phyloP scores from a whole-genome alignment of 1,140 invertebrate species.

The Magallana angulata region DNA sequence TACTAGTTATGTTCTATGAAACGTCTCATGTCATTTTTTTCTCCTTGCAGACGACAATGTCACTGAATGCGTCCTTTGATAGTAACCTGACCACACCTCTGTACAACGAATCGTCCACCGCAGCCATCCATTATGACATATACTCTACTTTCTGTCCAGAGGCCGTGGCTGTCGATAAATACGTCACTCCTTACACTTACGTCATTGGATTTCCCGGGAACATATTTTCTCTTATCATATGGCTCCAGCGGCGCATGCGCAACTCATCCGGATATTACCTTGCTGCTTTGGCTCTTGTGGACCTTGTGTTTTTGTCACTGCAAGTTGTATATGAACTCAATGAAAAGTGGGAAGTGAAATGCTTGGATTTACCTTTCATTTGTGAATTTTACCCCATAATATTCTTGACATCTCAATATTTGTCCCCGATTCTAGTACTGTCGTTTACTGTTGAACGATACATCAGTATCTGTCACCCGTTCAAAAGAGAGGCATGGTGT shows the following conservation, averaged over 20 bases:
- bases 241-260: constrained; percentile 70
- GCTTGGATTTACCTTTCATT: constrained; percentile 68
- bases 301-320: constrained; percentile 70
- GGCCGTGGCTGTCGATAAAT: constrained; percentile 60
- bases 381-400: constrained; percentile 74
- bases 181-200: constrained; percentile 66
- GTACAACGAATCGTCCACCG: not conserved
- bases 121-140: not conserved
- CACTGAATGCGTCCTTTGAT: not conserved
- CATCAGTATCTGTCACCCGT: constrained; percentile 96
- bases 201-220: constrained; percentile 74
- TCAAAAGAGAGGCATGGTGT: constrained; percentile 88
- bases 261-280: constrained; percentile 75
- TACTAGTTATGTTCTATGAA: no score
- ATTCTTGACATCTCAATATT: constrained; percentile 75
- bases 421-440: constrained; percentile 77
- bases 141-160: constrained; percentile 44
- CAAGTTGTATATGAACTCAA: constrained; percentile 73
- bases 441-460: constrained; percentile 97
- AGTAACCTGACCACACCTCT: constrained; percentile 18
- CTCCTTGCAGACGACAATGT: not conserved
- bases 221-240: constrained; percentile 71
- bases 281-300: constrained; percentile 70
- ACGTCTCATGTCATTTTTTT: not conserved
- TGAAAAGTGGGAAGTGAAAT: constrained; percentile 69